These are phyloP conservation scores for Prorops nasuta DNA, from an alignment of 1,140 invertebrate genomes.

Conservation along the genomic window DNA sequence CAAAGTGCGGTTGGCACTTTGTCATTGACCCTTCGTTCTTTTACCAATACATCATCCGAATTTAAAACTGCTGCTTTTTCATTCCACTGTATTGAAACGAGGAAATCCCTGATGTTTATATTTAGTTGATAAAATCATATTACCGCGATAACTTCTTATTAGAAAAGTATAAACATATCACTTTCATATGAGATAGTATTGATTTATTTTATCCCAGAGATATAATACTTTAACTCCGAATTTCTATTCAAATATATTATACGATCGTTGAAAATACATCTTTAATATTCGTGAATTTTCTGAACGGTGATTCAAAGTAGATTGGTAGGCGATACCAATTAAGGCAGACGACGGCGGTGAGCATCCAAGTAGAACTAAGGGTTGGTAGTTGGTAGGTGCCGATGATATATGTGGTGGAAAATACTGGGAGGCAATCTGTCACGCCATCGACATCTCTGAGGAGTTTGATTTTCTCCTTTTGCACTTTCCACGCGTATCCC, in stretches of 20 bases:
- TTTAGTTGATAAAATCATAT: too few species aligned
- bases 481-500: conserved; percentile 8
- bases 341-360: conserved; percentile 38
- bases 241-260: conserved; percentile 2
- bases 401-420: conserved; percentile 57
- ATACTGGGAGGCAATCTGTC: conserved; percentile 54
- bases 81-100: too few species aligned
- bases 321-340: conserved; percentile 42
- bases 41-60: conserved; percentile 34
- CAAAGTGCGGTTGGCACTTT: conserved; percentile 35
- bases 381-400: conserved; percentile 29
- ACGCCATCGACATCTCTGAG: conserved; percentile 48
- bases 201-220: background rate
- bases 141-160: too few species aligned
- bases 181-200: too few species aligned
- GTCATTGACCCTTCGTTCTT: conserved; percentile 30
- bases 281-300: too few species aligned
- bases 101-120: too few species aligned
- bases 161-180: too few species aligned
- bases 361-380: conserved; percentile 47
- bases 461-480: conserved; percentile 19
- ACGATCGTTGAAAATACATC: too few species aligned
- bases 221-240: conserved; percentile 16
- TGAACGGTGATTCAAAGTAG: conserved; percentile 12
- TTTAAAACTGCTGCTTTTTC: too few species aligned